A percentile compares a stretch with the other conserved stretches of the same genome.
Evolutionary conservation across 2,888 invertebrate species (phyloP).

Genomic region (Pammene fasciana): DNA sequence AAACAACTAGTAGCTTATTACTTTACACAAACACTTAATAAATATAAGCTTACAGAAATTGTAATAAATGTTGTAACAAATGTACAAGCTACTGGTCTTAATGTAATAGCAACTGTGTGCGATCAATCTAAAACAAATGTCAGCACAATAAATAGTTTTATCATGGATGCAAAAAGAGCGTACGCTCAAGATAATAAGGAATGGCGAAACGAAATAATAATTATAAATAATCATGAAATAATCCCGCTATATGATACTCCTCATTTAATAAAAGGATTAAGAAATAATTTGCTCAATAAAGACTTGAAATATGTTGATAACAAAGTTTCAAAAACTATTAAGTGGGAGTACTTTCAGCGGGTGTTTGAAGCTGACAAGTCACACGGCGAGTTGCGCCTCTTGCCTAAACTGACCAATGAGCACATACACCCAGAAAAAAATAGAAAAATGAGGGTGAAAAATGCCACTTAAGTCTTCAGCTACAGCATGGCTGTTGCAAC

Average conservation of each 20-base stretch:
- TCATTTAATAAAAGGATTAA: conserved; percentile 43
- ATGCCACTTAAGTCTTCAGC: conserved; percentile 40
- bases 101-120: conserved; percentile 42
- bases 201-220: conserved; percentile 21
- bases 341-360: conserved; percentile 35
- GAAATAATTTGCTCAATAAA: conserved; percentile 44
- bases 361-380: conserved; percentile 25
- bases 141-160: conserved; percentile 23
- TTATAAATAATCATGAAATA: conserved; percentile 25
- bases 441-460: conserved; percentile 41
- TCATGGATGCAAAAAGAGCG: neutral
- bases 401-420: conserved; percentile 38
- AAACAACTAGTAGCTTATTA: conserved; percentile 46
- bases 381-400: conserved; percentile 32
- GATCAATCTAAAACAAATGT: conserved; percentile 40
- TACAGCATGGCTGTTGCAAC: conserved; percentile 32
- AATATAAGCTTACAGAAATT: conserved; percentile 41
- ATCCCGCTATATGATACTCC: conserved; percentile 41
- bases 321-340: conserved; percentile 18
- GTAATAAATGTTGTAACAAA: conserved; percentile 25
- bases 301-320: conserved; percentile 37
- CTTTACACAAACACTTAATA: conserved; percentile 43
- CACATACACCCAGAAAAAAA: conserved; percentile 35
- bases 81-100: conserved; percentile 40
- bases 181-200: conserved; percentile 23